Evolutionary conservation across 2,113 vertebrate species (phyloP).

Genomic region (Amblyopsis rosae): DNA sequence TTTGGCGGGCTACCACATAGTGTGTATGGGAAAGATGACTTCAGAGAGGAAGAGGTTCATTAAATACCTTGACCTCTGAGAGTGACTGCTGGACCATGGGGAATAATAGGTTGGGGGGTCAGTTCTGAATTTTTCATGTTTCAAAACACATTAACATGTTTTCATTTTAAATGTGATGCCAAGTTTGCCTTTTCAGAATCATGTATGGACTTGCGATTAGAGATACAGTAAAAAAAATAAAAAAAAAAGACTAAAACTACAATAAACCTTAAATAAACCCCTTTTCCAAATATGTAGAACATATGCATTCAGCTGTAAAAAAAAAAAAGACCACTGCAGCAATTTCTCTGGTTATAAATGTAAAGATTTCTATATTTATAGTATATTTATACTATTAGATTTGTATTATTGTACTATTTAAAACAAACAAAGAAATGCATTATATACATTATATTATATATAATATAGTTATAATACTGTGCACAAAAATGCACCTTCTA

Average conservation of each 20-base stretch:
- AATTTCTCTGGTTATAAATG: too few species aligned
- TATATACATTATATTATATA: too few species aligned
- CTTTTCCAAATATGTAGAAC: slow-evolving; percentile 5
- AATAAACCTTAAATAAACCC: too few species aligned
- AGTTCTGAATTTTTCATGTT: not conserved
- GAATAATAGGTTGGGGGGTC: not conserved
- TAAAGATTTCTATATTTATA: too few species aligned
- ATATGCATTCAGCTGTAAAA: slow-evolving; percentile 10
- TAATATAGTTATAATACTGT: too few species aligned
- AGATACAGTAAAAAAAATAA: too few species aligned
- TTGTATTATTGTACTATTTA: too few species aligned
- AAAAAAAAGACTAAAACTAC: too few species aligned
- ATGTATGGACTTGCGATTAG: too few species aligned
- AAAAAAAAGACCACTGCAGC: too few species aligned
- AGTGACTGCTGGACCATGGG: slow-evolving; percentile 24
- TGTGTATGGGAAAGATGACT: slow-evolving; percentile 33
- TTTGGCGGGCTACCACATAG: slow-evolving; percentile 22
- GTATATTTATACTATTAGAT: not conserved
- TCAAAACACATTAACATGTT: not conserved
- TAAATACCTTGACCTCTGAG: slow-evolving; percentile 56
- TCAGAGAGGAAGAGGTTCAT: slow-evolving; percentile 44
- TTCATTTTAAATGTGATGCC: not conserved
- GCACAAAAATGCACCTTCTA: too few species aligned
- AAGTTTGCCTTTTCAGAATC: not conserved
- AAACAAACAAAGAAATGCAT: too few species aligned